Conservation (phyloP, 2,888 invertebrate species). For the Abrostola tripartita region DNA sequence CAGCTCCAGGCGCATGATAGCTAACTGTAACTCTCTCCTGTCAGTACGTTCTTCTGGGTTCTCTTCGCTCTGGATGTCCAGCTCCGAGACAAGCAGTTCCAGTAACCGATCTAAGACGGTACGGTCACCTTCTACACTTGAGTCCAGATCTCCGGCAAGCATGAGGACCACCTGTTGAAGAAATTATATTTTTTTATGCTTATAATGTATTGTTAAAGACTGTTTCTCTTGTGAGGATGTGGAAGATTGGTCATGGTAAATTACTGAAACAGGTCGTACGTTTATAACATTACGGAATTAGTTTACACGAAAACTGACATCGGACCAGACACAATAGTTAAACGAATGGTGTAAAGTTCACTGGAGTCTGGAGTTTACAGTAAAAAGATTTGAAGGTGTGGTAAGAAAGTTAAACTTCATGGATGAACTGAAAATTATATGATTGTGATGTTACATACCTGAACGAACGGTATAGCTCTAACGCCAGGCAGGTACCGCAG, state of each 20-base stretch:
- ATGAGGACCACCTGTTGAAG: constrained; percentile 92
- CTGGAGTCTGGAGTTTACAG: too few relatives aligned
- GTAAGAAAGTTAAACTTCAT: too few relatives aligned
- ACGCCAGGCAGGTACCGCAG: constrained; percentile 94
- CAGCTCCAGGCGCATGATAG: constrained; percentile 93
- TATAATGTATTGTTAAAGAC: too few relatives aligned
- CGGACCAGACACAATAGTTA: too few relatives aligned
- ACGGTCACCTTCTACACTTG: constrained; percentile 94
- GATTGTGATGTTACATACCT: constrained; percentile 86
- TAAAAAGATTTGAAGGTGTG: too few relatives aligned
- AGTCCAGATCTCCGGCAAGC: constrained; percentile 96
- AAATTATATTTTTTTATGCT: not conserved
- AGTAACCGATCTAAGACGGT: constrained; percentile 93
- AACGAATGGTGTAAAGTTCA: too few relatives aligned
- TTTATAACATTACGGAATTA: too few relatives aligned
- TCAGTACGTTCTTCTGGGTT: constrained; percentile 89
- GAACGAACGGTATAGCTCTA: constrained; percentile 96
- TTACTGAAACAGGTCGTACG: too few relatives aligned
- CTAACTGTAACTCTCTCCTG: constrained; percentile 95
- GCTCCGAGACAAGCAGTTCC: constrained; percentile 91
- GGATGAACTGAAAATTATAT: too few relatives aligned
- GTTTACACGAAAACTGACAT: too few relatives aligned
- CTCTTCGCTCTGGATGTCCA: constrained; percentile 89
- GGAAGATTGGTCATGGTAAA: too few relatives aligned
- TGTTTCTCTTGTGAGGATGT: too few relatives aligned